Percentiles rank a stretch among this genome's conserved stretches.
Evolutionary conservation across 2,888 invertebrate species (phyloP).

Genomic region (Mesochorus sp.): DNA sequence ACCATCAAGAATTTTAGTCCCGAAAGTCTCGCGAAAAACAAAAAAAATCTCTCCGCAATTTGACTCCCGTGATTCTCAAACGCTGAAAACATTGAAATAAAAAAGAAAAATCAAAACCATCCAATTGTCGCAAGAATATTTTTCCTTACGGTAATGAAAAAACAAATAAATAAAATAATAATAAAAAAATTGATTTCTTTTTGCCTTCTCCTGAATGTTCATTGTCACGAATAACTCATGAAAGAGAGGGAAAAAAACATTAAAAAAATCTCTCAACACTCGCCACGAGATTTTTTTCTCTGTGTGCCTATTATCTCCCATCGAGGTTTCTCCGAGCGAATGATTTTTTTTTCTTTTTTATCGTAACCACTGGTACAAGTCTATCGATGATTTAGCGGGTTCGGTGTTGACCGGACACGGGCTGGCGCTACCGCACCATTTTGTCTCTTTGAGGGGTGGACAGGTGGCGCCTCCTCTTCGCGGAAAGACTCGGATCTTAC

Average conservation of each 20-base stretch:
- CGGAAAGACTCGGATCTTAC: constrained; percentile 90
- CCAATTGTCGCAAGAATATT: no score
- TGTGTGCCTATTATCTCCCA: background rate
- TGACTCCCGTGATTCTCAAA: no score
- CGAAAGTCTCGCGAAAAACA: no score
- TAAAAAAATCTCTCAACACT: constrained; percentile 1
- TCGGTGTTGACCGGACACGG: constrained; percentile 83
- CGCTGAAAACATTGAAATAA: no score
- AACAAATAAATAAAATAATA: no score
- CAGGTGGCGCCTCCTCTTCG: constrained; percentile 92
- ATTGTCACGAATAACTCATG: no score
- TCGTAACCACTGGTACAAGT: constrained; percentile 60
- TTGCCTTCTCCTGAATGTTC: no score
- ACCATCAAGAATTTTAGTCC: constrained; percentile 19
- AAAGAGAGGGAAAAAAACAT: background rate
- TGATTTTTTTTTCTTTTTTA: background rate
- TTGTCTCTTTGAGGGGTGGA: constrained; percentile 91
- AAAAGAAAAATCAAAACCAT: no score
- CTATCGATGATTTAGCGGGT: constrained; percentile 49
- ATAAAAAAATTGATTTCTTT: no score
- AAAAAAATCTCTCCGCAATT: no score
- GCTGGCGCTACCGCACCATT: constrained; percentile 93
- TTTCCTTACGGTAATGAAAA: no score
- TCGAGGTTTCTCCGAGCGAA: background rate
- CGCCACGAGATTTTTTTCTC: constrained; percentile 1